phyloP scores from a whole-genome alignment of 1,140 invertebrate species.

The Venturia canescens region DNA sequence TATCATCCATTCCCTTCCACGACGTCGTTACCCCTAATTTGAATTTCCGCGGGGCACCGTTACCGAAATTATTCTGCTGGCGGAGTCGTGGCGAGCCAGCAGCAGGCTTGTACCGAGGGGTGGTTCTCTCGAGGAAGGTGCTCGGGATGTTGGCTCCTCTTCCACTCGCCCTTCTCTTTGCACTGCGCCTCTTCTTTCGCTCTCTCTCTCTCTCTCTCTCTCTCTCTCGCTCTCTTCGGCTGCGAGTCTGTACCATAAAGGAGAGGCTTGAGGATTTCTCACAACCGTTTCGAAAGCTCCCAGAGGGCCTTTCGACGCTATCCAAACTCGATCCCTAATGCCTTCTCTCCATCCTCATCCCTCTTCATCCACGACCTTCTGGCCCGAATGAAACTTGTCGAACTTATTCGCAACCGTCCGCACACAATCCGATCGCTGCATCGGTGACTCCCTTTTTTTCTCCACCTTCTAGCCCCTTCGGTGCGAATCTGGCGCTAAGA shows the following conservation, averaged over 20 bases:
- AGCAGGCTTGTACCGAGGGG: slow-evolving; percentile 13
- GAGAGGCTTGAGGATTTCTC: slow-evolving; percentile 32
- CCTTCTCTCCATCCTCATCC: background rate
- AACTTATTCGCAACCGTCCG: too few relatives aligned
- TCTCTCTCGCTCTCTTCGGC: background rate
- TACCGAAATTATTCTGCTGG: slow-evolving; percentile 62
- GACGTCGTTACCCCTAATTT: slow-evolving; percentile 63
- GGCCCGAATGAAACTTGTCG: background rate
- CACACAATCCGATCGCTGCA: too few relatives aligned
- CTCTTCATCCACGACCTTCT: background rate
- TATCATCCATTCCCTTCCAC: slow-evolving; percentile 53
- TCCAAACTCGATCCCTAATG: slow-evolving; percentile 35
- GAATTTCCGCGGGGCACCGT: slow-evolving; percentile 64
- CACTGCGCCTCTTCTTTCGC: background rate
- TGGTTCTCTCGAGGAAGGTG: background rate
- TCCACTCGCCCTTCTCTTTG: background rate
- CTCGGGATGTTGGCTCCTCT: slow-evolving; percentile 9
- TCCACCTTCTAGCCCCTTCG: too few relatives aligned
- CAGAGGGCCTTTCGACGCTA: slow-evolving; percentile 22
- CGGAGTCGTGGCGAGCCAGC: slow-evolving; percentile 7
- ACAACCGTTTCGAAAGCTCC: slow-evolving; percentile 31
- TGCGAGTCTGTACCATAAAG: background rate
- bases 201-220: slow-evolving; percentile 8
- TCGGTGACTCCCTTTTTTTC: too few relatives aligned
- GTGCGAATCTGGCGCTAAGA: too few relatives aligned